Evolutionary conservation across 2,113 vertebrate species (phyloP).

Genomic region (Petroica traversi): DNA sequence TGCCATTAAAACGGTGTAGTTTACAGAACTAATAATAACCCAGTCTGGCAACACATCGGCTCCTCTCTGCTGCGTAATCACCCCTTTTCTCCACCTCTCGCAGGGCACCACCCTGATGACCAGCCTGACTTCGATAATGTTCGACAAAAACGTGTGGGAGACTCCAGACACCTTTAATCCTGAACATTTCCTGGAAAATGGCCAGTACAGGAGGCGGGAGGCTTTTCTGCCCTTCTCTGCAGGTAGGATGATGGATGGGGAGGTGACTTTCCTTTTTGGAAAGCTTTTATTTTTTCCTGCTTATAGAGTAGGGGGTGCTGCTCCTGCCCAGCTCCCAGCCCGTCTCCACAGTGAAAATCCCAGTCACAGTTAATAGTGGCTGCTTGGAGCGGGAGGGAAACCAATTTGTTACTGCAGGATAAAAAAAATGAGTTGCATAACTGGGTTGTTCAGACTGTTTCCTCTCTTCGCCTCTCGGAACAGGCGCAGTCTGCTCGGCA

Average conservation of each 20-base stretch:
- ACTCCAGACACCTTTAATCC: constrained; percentile 85
- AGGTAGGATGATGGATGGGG: constrained; percentile 69
- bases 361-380: background rate
- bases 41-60: background rate
- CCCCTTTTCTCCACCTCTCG: background rate
- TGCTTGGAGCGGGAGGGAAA: background rate
- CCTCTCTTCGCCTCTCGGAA: background rate
- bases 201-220: constrained; percentile 80
- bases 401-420: background rate
- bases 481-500: background rate
- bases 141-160: constrained; percentile 81
- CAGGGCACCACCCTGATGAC: constrained; percentile 77
- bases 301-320: background rate
- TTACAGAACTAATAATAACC: background rate
- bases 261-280: background rate
- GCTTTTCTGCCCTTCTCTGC: constrained; percentile 87
- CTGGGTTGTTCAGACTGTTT: background rate
- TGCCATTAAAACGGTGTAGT: background rate
- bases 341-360: background rate
- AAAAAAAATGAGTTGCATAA: background rate
- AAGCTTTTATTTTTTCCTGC: background rate
- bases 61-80: rapidly evolving
- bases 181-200: constrained; percentile 85
- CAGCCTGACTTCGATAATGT: constrained; percentile 80
- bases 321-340: background rate